These are phyloP conservation scores for Nasua narica DNA, from an alignment of 2,797 vertebrate species.

Conservation along the genomic window DNA sequence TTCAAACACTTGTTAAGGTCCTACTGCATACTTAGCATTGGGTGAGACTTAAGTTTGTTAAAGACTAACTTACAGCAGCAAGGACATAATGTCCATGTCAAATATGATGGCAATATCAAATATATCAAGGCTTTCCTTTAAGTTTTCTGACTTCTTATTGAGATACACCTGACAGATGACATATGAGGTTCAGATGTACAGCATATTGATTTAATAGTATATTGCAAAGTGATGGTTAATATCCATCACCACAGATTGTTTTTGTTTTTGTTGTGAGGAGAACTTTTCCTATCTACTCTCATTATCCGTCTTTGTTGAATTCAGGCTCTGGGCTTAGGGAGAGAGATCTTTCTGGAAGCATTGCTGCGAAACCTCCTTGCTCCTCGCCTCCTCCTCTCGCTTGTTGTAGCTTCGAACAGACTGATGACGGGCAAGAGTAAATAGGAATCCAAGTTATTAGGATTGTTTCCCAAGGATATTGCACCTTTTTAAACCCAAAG, in stretches of 20 bases:
- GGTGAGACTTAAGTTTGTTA: background rate
- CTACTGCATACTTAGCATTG: background rate
- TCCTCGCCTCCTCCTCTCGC: background rate
- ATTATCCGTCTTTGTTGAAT: background rate
- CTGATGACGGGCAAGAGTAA: constrained; percentile 17
- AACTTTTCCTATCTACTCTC: background rate
- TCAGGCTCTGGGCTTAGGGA: background rate
- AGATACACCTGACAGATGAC: background rate
- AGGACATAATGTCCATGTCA: background rate
- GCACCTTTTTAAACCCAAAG: constrained; percentile 65
- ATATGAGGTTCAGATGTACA: background rate
- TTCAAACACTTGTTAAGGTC: background rate
- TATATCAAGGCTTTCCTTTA: background rate
- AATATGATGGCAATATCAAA: background rate
- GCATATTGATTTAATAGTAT: background rate
- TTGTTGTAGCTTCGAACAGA: constrained; percentile 15
- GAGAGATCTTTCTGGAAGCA: background rate
- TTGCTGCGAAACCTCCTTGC: background rate
- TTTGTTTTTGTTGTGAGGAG: background rate
- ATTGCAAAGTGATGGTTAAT: background rate
- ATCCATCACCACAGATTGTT: background rate
- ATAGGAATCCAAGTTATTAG: constrained; percentile 22
- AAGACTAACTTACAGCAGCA: background rate
- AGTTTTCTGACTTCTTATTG: background rate
- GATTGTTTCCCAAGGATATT: constrained; percentile 62